Evolutionary conservation across 2,113 vertebrate species (phyloP).

Genomic region (Bathybates hornii): DNA sequence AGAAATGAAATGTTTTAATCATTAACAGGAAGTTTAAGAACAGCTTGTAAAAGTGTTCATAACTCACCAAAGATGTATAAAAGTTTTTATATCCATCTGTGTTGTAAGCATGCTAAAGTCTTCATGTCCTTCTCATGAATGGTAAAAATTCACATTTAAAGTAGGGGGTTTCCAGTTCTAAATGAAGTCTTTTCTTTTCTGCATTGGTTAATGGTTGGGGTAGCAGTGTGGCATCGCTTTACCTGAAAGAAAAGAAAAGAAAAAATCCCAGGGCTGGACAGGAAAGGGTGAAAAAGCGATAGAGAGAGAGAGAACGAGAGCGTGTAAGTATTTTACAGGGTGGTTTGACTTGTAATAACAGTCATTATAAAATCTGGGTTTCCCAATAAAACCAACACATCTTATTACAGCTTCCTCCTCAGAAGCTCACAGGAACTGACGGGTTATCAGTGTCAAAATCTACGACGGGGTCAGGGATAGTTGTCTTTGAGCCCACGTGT

Average conservation of each 20-base stretch:
- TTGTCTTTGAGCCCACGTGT: neutral
- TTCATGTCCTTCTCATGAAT: neutral
- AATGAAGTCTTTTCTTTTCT: neutral
- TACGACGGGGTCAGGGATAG: neutral
- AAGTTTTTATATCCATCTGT: neutral
- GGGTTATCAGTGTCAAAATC: neutral
- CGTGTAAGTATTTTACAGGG: slow-evolving; percentile 4
- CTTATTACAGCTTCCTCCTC: slow-evolving; percentile 18
- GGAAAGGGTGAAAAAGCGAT: neutral
- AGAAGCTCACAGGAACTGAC: neutral
- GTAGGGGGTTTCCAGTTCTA: neutral
- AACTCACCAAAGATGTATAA: neutral
- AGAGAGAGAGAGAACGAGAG: neutral
- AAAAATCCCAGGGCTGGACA: neutral
- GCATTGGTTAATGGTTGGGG: neutral
- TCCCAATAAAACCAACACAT: slow-evolving; percentile 43
- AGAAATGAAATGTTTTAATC: neutral
- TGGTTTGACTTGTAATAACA: slow-evolving; percentile 37
- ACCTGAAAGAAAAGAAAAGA: neutral
- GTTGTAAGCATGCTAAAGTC: neutral
- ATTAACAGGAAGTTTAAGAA: neutral
- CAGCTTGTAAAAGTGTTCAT: neutral
- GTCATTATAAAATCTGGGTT: slow-evolving; percentile 35
- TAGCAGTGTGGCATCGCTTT: neutral
- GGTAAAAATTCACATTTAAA: neutral